These are phyloP conservation scores for Leptopterna dolabrata DNA, from an alignment of 2,888 invertebrate species.

Conservation along the genomic window DNA sequence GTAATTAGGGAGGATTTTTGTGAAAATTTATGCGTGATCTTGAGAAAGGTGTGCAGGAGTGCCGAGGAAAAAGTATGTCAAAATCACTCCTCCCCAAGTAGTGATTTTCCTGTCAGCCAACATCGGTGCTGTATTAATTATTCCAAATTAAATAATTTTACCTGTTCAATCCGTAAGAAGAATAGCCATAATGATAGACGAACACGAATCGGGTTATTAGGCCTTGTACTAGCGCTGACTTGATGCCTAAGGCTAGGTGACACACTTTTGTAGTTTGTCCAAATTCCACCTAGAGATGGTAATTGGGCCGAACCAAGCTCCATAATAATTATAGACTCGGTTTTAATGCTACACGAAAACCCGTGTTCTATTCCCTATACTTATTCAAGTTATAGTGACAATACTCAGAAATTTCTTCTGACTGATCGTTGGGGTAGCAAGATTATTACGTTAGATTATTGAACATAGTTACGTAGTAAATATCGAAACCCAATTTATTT, in stretches of 20 bases:
- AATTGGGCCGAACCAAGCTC: background rate
- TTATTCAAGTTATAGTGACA: background rate
- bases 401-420: background rate
- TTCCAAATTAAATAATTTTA: slow-evolving; percentile 37
- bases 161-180: slow-evolving; percentile 6
- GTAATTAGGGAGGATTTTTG: slow-evolving; percentile 36
- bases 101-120: slow-evolving; percentile 38
- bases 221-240: background rate
- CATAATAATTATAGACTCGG: background rate
- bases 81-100: slow-evolving; percentile 1
- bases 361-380: background rate
- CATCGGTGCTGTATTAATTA: slow-evolving; percentile 37
- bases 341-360: background rate
- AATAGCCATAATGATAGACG: background rate
- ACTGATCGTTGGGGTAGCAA: background rate
- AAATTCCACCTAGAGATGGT: background rate
- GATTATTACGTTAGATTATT: background rate
- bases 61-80: background rate
- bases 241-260: background rate
- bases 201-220: background rate
- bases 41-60: background rate
- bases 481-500: too few relatives aligned
- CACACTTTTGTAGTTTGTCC: background rate
- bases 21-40: slow-evolving; percentile 26
- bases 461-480: too few relatives aligned